Evolutionary conservation across 1,140 invertebrate species (phyloP), one percentile per base, ranked within the genome.

Genomic region (Nomia melanderi): DNA sequence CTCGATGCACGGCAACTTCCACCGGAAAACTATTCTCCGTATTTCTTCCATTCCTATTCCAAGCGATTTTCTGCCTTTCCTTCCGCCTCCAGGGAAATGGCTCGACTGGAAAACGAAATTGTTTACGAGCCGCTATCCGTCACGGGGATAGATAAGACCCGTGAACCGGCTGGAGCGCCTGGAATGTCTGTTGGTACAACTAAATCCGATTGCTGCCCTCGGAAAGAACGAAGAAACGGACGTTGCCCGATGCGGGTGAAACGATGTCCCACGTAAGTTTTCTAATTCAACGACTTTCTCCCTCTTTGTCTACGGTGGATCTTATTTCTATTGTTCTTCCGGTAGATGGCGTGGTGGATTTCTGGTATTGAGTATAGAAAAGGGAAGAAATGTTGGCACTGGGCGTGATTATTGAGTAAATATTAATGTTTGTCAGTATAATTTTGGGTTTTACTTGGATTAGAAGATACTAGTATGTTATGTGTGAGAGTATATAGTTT

Each of bases 91-190:
- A 3, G 23, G 64, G 31, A 69, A 75, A 75, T 44, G 27, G 33
- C 6, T 25, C 3, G 0, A 2, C 29, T 14, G 54, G 29, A 25
- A 59, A 47, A 59, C 73, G 64, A 69, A 75, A 75, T 69, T 75
- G 64, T 75, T 75, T 69, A 47, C 54, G 25, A 36, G 29, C 14
- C 25, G 73, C 23, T 25, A 75, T 47, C 53, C 53, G 27, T 67
- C 53, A 36, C 27, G 25, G 25, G 6, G 17, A 29, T n/a, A 3
- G 39, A 56, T 59, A 47, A 67, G 29, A 31, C 17, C 11, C 17
- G 47, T 6, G 17, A 41, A 36, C 36, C 29, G 31, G 20, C 0
- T 6, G 31, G 57, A 33, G 23, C 31, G 44, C 36, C 20, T 33
- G 11, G n/a, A 31, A 44, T 23, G 36, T 44, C 50, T 36, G 54